Evolutionary conservation across 2,797 vertebrate species (phyloP).

Genomic region (Paguma larvata): DNA sequence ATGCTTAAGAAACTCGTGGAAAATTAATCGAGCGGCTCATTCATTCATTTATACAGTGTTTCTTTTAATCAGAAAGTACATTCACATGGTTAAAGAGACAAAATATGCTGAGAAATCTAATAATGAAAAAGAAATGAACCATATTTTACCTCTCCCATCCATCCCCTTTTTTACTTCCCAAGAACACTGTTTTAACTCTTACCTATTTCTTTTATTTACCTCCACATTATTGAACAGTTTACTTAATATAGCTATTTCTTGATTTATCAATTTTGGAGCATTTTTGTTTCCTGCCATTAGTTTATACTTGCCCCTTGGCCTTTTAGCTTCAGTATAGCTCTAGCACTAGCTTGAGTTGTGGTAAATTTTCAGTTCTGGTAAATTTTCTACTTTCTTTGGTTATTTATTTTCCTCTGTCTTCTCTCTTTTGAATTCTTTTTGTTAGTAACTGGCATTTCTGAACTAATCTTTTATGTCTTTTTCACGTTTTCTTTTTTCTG

Average conservation of each 20-base stretch:
- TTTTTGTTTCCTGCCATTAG: neutral
- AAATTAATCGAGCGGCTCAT: neutral
- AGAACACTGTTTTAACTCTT: neutral
- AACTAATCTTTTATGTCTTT: neutral
- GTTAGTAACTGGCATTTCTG: neutral
- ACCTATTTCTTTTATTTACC: neutral
- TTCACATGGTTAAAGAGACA: neutral
- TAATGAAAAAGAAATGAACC: constrained; percentile 38
- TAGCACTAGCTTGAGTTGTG: neutral
- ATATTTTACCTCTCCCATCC: neutral
- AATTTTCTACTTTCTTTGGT: neutral
- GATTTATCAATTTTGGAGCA: constrained; percentile 20
- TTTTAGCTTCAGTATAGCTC: neutral
- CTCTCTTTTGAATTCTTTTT: neutral
- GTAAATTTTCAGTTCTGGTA: neutral
- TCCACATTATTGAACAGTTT: constrained; percentile 15
- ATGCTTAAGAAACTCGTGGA: neutral
- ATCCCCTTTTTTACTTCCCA: neutral
- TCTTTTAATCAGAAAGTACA: constrained; percentile 1
- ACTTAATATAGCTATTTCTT: neutral
- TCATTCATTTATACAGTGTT: neutral
- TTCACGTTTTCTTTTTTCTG: neutral
- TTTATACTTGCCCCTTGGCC: neutral
- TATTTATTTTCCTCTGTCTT: neutral
- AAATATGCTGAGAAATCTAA: neutral